phyloP scores from a whole-genome alignment of 2,113 vertebrate genomes.

The Clarias batrachus region DNA sequence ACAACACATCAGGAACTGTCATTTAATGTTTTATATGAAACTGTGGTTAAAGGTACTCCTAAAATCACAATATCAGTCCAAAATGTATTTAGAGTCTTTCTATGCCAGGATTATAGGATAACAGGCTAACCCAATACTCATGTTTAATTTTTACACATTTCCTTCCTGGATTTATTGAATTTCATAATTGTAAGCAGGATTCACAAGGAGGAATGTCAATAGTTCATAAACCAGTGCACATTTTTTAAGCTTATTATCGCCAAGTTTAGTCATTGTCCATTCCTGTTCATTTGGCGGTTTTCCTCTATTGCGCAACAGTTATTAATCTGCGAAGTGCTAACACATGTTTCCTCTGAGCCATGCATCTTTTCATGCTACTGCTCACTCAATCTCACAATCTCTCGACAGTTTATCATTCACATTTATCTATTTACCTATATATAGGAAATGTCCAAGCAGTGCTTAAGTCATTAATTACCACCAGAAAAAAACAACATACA shows the following conservation, averaged over 20 bases:
- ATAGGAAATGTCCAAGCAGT: neutral
- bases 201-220: neutral
- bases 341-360: conserved; percentile 2
- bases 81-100: neutral
- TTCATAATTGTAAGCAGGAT: neutral
- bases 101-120: too few species aligned
- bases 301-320: conserved; percentile 4
- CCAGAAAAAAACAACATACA: neutral
- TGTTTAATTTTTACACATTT: neutral
- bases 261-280: neutral
- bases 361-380: neutral
- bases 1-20: conserved; percentile 48
- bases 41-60: neutral
- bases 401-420: neutral
- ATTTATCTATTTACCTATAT: neutral
- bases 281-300: neutral
- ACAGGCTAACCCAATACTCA: neutral
- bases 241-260: neutral
- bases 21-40: neutral
- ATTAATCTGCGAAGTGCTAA: conserved; percentile 8
- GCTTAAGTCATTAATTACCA: neutral
- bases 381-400: neutral
- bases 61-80: neutral
- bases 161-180: neutral
- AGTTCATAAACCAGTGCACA: neutral